Percentiles rank a stretch among this genome's conserved stretches.
Conservation (phyloP, 2,888 invertebrate species). For the Hybos culiciformis region DNA sequence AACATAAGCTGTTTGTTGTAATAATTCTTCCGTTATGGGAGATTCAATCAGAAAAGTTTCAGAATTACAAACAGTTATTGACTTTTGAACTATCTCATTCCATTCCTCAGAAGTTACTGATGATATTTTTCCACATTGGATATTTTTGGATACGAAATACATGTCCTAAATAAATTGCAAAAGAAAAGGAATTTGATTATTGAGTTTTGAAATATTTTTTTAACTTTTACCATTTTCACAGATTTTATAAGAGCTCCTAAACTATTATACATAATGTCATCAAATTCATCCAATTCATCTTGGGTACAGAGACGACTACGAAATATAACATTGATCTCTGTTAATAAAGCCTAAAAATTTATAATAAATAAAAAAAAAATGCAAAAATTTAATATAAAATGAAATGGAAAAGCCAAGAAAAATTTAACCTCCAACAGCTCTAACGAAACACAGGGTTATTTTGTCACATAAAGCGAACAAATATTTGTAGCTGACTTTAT, state of each 20-base stretch:
- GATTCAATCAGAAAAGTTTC: conserved; percentile 49
- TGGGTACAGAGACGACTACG: conserved; percentile 54
- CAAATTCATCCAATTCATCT: conserved; percentile 51
- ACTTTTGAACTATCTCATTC: conserved; percentile 45
- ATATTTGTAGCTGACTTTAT: no score
- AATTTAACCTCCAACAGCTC: not conserved
- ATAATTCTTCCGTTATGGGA: conserved; percentile 51
- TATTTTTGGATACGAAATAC: conserved; percentile 27
- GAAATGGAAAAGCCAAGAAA: not conserved
- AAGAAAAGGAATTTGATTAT: not conserved
- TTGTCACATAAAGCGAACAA: no score
- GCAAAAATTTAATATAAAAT: not conserved
- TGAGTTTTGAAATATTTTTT: not conserved
- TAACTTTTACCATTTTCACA: conserved; percentile 14
- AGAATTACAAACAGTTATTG: conserved; percentile 49
- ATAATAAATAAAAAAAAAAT: not conserved
- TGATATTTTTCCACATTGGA: conserved; percentile 24
- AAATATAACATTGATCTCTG: conserved; percentile 66
- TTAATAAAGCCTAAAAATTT: conserved; percentile 46
- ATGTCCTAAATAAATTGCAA: conserved; percentile 22
- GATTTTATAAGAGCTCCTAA: conserved; percentile 32
- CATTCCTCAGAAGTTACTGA: conserved; percentile 44
- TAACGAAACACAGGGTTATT: not conserved
- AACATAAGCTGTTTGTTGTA: conserved; percentile 48
- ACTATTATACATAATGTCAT: conserved; percentile 44